Base-by-base conservation (phyloP, 2,888 invertebrate species). In the Limulus polyphemus region DNA sequence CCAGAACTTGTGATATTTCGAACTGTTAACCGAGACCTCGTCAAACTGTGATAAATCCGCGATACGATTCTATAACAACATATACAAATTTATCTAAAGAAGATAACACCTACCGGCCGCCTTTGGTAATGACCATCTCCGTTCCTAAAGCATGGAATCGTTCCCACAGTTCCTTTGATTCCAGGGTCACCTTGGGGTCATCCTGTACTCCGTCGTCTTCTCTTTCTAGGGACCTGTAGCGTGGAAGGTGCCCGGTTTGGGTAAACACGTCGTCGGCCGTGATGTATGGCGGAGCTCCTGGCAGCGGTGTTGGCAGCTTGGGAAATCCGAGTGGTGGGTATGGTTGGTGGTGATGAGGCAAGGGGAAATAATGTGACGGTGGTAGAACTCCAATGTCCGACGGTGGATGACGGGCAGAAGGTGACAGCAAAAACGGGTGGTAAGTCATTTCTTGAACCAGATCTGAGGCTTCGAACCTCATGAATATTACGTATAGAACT, bases 111-210 rank as follows among this genome's bases (percentile, higher is more conserved):
- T 56, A 97, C 97, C 97, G 88, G 82, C 97, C 97, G 78, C 94
- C 94, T 79, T 98, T 98, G 74, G 97, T 98, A 83, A 98, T 98
- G 81, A 98, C 98, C 98, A 98, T 98, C 82, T 98, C 98, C 74
- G 98, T 98, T 77, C 97, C 97, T 73, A 95, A 84, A 79, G 90
- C 90, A 81, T 97, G 94, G 79, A 98, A 98, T 80, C 93, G 92
- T 81, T 95, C 94, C 98, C 98, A 98, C 72, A 98, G 84, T 76
- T 98, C 97, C 79, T 95, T 94, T 75, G 93, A 91, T 79, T 98
- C 98, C 69, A 98, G 84, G 69, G 95, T 98, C 75, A 98, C 98
- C 80, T 97, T 95, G 67, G 98, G 98, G 79, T 98, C 95, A 78
- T 99, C 71, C 56, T 68, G 68, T 11, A 71, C 63, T n/a, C 71